A percentile compares a stretch with the other conserved stretches of the same genome.
Conservation (phyloP, 2,888 invertebrate genomes). For the Melinaea menophilus region DNA sequence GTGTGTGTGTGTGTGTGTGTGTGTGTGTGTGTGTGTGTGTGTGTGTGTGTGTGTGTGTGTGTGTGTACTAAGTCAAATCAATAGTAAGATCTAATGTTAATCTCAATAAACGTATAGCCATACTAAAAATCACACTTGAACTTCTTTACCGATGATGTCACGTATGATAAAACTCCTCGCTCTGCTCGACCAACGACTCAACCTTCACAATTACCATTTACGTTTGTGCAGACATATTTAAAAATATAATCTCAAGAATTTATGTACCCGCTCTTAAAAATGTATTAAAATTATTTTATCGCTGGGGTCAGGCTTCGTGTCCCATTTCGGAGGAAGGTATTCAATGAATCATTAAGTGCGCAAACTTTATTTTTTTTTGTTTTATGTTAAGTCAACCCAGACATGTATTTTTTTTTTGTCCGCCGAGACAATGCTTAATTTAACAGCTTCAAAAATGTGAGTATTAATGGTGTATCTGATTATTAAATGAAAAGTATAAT, state of each 20-base stretch:
- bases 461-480: no score
- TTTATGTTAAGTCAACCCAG: constrained; percentile 4
- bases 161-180: constrained; percentile 28
- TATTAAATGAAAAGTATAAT: no score
- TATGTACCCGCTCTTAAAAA: constrained; percentile 23
- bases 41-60: no score
- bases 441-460: no score
- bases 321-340: constrained; percentile 14
- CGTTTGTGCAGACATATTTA: constrained; percentile 25
- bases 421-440: not conserved
- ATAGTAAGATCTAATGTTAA: constrained; percentile 3
- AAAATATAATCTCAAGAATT: constrained; percentile 33
- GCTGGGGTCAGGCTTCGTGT: constrained; percentile 11
- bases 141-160: constrained; percentile 50
- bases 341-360: constrained; percentile 22
- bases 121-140: constrained; percentile 44
- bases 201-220: constrained; percentile 37
- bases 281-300: constrained; percentile 19
- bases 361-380: constrained; percentile 9
- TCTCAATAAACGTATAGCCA: constrained; percentile 34
- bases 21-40: no score
- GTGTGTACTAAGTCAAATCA: not conserved
- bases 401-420: constrained; percentile 2
- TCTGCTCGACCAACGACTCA: constrained; percentile 30
- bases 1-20: no score